Percentiles rank a stretch among this genome's conserved stretches.
Evolutionary conservation across 1,140 invertebrate genomes (phyloP).

Genomic region (Meloidogyne exigua): DNA sequence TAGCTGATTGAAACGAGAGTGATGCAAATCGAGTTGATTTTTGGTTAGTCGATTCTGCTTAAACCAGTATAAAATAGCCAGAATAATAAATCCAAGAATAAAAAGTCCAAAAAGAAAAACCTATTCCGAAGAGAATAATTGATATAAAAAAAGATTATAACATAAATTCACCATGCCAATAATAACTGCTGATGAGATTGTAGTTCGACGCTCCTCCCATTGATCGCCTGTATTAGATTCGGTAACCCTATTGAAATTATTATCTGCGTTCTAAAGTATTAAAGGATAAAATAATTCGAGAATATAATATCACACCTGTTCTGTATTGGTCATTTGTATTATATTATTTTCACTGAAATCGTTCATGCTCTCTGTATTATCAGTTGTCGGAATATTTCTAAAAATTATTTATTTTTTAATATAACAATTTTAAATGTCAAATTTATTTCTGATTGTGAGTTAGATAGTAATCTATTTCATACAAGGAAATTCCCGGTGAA

Average conservation of each 20-base stretch:
- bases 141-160: background rate
- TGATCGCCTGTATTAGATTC: constrained; percentile 6
- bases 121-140: background rate
- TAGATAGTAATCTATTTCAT: background rate
- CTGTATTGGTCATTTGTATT: background rate
- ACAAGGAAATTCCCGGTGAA: background rate
- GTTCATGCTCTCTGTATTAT: background rate
- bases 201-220: constrained; percentile 12
- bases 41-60: constrained; percentile 5
- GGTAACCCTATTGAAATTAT: background rate
- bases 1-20: constrained; percentile 6
- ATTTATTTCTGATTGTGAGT: background rate
- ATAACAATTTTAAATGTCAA: no score
- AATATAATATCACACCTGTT: background rate
- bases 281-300: background rate
- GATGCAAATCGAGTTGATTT: background rate
- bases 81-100: constrained; percentile 6
- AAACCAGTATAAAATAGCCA: constrained; percentile 8
- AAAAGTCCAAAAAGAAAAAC: constrained; percentile 11
- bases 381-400: background rate
- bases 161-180: constrained; percentile 6
- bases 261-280: background rate
- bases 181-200: background rate
- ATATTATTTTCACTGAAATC: background rate
- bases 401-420: background rate